These are phyloP conservation scores for Psix sp. DNA, from an alignment of 1,140 invertebrate species.

Conservation along the genomic window DNA sequence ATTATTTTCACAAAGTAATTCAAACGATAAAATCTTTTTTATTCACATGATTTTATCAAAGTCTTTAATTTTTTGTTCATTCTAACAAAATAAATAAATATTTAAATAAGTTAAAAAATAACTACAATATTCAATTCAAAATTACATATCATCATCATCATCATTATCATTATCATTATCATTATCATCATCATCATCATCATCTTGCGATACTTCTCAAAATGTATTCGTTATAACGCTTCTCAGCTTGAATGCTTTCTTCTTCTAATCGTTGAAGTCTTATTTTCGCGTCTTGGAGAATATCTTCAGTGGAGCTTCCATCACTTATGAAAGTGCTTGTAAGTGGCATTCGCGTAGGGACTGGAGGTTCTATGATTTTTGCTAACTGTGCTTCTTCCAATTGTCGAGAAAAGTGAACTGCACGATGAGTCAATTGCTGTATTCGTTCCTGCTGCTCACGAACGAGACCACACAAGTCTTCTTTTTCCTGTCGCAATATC, in stretches of 20 bases:
- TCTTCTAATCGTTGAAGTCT: conserved; percentile 70
- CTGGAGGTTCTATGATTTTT: conserved; percentile 31
- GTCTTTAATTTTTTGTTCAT: no score
- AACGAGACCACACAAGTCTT: conserved; percentile 67
- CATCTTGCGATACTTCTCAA: conserved; percentile 56
- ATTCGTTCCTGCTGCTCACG: conserved; percentile 70
- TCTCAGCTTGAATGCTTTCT: conserved; percentile 72
- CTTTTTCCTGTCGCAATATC: conserved; percentile 63
- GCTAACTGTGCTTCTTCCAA: conserved; percentile 66
- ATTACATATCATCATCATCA: no score
- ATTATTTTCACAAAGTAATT: no score
- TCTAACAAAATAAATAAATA: no score
- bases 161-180: no score
- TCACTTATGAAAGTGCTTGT: conserved; percentile 68
- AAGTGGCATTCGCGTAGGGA: conserved; percentile 42
- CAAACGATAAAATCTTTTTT: no score
- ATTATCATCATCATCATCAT: no score
- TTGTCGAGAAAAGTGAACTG: conserved; percentile 66
- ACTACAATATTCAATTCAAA: no score
- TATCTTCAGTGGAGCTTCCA: conserved; percentile 74
- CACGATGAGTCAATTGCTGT: conserved; percentile 67
- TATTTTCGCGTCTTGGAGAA: conserved; percentile 73
- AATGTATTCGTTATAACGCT: conserved; percentile 70
- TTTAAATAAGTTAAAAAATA: no score
- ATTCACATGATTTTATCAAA: no score